A percentile compares a stretch with the other conserved stretches of the same genome.
phyloP scores from a whole-genome alignment of 1,140 invertebrate species.

The Drosophila pectinifera region DNA sequence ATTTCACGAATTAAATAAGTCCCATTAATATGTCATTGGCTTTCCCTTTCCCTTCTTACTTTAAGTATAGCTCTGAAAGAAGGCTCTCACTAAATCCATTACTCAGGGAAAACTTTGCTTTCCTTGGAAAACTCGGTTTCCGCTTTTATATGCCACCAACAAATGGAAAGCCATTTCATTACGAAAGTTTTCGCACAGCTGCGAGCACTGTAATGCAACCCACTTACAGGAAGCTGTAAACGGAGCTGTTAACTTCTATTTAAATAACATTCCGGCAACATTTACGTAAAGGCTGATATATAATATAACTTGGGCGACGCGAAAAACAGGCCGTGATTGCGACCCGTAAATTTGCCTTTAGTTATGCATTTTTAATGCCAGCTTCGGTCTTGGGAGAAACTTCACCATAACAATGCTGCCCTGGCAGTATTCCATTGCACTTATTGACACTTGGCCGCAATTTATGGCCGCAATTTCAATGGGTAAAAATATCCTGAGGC shows the following conservation, averaged over 20 bases:
- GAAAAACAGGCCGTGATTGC: conserved; percentile 11
- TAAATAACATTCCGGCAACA: conserved; percentile 26
- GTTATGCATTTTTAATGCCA: conserved; percentile 67
- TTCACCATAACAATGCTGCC: conserved; percentile 46
- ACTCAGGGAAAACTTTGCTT: conserved; percentile 18
- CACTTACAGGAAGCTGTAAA: conserved; percentile 32
- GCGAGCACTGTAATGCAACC: conserved; percentile 23
- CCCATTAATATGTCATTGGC: not conserved
- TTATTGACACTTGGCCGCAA: conserved; percentile 74
- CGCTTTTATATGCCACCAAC: conserved; percentile 5
- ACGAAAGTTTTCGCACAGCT: conserved; percentile 50
- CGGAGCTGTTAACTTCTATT: conserved; percentile 27
- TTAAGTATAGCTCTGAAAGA: not conserved
- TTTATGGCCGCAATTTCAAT: conserved; percentile 65
- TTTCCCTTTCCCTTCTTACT: not conserved
- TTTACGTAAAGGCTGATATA: conserved; percentile 6
- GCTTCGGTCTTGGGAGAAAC: conserved; percentile 21
- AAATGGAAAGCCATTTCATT: conserved; percentile 52
- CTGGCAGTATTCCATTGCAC: conserved; percentile 49
- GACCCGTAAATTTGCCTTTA: conserved; percentile 55
- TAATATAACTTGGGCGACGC: not conserved
- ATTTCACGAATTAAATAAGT: not conserved
- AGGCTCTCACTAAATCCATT: conserved; percentile 2
- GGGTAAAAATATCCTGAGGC: conserved; percentile 11
- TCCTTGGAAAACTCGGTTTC: not conserved